Conservation (phyloP, 1,140 invertebrate species). For the Heliconius himera region DNA sequence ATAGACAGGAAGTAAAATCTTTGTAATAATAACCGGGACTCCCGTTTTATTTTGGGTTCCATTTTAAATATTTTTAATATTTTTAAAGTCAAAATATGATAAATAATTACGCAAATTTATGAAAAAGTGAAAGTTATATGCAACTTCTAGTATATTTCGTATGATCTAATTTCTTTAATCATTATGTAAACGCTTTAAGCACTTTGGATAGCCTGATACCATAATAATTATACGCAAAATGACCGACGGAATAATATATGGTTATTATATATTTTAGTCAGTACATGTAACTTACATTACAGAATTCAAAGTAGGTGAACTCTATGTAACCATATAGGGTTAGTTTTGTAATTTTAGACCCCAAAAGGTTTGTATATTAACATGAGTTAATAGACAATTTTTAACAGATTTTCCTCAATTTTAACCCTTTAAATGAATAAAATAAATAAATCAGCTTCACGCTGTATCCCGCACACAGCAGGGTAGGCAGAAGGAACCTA, state of each 20-base stretch:
- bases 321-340: background rate
- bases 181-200: background rate
- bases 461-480: too few relatives aligned
- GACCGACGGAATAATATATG: conserved; percentile 10
- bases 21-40: too few relatives aligned
- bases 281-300: background rate
- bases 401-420: background rate
- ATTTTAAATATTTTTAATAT: too few relatives aligned
- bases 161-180: background rate
- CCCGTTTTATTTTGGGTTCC: too few relatives aligned
- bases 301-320: background rate
- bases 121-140: background rate
- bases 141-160: background rate
- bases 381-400: background rate
- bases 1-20: too few relatives aligned
- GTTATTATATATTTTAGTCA: background rate
- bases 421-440: background rate
- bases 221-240: conserved; percentile 9
- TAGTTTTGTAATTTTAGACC: background rate
- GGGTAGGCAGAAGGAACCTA: too few relatives aligned
- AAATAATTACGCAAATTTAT: background rate
- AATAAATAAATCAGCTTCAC: too few relatives aligned
- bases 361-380: background rate
- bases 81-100: too few relatives aligned
- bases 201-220: background rate